Evolutionary conservation across 2,113 vertebrate species (phyloP), one percentile per base, ranked within the genome.

Genomic region (Macaca nemestrina): DNA sequence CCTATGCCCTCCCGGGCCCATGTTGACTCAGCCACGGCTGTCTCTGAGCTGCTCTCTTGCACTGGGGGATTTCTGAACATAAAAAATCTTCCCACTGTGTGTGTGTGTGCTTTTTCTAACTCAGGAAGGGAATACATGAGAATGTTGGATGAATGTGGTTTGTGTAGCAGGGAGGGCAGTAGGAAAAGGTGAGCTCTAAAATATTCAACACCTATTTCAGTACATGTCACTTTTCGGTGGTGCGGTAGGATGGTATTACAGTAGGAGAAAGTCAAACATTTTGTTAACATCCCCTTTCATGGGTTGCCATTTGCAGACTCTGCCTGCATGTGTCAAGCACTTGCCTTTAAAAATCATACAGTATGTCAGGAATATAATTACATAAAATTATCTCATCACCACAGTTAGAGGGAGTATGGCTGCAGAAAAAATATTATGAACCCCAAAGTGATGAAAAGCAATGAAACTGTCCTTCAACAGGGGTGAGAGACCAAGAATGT

Each of bases 401-500:
- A 52, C 97, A 97, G 95, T 96, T 92, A 89, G 94, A 97, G 96
- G 93, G 93, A 98, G 96, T 90, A 68, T 88, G 90, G 94, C 88
- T 95, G 27, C 43, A 32, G 72, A 84, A 76, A 83, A 92, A 97
- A 95, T 88, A 94, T 83, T 88, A 94, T 81, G 96, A 98, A 94
- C 96, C 98, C 98, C 87, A 73, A 87, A 96, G 97, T 95, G 95
- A 97, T 93, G 16, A 97, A 97, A 92, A 94, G 89, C 92, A 98
- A 89, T 81, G 95, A 97, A 96, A 97, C 96, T 97, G 92, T 97
- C 93, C 95, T 94, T 94, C 48, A 59, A 9, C 32, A 20, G 43
- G 30, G 78, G 2, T 48, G 38, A 80, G 73, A 95, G 64, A 95
- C 40, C 70, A 32, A 18, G 70, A 23, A n/a, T 78, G 64, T 79